phyloP scores from a whole-genome alignment of 1,140 invertebrate genomes.

The Philopotamus ludificatus region DNA sequence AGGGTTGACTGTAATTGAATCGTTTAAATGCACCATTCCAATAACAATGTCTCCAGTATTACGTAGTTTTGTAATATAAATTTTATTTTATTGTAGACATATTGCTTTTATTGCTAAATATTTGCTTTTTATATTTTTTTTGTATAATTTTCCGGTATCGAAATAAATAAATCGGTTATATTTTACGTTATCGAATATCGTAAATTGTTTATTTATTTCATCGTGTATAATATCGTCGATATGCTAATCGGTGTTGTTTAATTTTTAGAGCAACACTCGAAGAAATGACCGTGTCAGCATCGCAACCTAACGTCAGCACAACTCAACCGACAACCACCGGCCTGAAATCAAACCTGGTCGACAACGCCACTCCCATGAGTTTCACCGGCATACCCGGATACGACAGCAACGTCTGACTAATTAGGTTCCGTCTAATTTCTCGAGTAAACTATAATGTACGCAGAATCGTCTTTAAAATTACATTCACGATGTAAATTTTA shows the following conservation, averaged over 20 bases:
- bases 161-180: too few relatives aligned
- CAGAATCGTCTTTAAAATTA: too few relatives aligned
- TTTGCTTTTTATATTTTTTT: neutral
- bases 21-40: too few relatives aligned
- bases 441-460: neutral
- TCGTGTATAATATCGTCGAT: too few relatives aligned
- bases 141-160: neutral
- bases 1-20: too few relatives aligned
- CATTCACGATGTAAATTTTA: neutral
- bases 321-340: constrained; percentile 45
- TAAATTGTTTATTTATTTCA: neutral
- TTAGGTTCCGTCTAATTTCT: neutral
- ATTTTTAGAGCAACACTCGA: constrained; percentile 66
- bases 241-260: neutral
- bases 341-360: constrained; percentile 65
- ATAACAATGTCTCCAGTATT: too few relatives aligned
- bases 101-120: too few relatives aligned
- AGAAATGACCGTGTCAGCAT: constrained; percentile 72
- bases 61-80: too few relatives aligned
- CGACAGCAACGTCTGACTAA: constrained; percentile 40
- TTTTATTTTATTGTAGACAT: too few relatives aligned
- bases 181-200: neutral
- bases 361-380: constrained; percentile 74
- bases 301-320: constrained; percentile 26
- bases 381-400: constrained; percentile 63